Conservation (phyloP, 2,888 invertebrate species). For the Prenolepis imparis region DNA sequence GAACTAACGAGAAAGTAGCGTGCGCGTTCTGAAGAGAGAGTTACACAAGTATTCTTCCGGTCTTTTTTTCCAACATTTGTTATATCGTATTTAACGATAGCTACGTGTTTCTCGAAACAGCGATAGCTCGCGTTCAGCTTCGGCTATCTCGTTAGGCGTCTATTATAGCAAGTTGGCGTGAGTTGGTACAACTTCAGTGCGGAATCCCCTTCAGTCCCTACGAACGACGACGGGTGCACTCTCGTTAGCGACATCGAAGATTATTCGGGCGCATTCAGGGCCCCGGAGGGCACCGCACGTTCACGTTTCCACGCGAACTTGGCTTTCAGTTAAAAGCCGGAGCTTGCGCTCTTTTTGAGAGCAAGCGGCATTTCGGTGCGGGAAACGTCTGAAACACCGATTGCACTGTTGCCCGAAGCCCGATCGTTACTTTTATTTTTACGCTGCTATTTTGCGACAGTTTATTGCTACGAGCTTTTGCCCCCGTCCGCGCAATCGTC, state of each 20-base stretch:
- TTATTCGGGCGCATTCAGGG: slow-evolving; percentile 47
- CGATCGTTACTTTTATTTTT: slow-evolving; percentile 54
- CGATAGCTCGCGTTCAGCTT: slow-evolving; percentile 56
- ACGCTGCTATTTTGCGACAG: slow-evolving; percentile 52
- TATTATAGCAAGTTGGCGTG: slow-evolving; percentile 58
- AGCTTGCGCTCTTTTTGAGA: slow-evolving; percentile 42
- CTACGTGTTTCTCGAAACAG: slow-evolving; percentile 47
- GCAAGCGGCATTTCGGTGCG: slow-evolving; percentile 8
- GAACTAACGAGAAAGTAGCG: slow-evolving; percentile 43
- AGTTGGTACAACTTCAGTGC: slow-evolving; percentile 51
- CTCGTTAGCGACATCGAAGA: slow-evolving; percentile 55
- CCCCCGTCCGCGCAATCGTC: slow-evolving; percentile 19
- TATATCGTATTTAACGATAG: slow-evolving; percentile 50
- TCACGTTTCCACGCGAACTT: slow-evolving; percentile 16
- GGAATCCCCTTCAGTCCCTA: slow-evolving; percentile 20
- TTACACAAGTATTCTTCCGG: slow-evolving; percentile 12
- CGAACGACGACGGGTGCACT: slow-evolving; percentile 29
- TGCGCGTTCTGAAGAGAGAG: slow-evolving; percentile 14
- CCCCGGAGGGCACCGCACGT: slow-evolving; percentile 36
- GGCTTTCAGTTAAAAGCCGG: slow-evolving; percentile 36
- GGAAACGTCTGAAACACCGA: slow-evolving; percentile 54
- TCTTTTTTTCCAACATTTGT: slow-evolving; percentile 47
- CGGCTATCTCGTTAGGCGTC: slow-evolving; percentile 58
- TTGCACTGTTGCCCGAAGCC: slow-evolving; percentile 43
- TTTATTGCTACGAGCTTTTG: slow-evolving; percentile 38